phyloP scores from a whole-genome alignment of 2,113 vertebrate species.

The Harpagus bidentatus region DNA sequence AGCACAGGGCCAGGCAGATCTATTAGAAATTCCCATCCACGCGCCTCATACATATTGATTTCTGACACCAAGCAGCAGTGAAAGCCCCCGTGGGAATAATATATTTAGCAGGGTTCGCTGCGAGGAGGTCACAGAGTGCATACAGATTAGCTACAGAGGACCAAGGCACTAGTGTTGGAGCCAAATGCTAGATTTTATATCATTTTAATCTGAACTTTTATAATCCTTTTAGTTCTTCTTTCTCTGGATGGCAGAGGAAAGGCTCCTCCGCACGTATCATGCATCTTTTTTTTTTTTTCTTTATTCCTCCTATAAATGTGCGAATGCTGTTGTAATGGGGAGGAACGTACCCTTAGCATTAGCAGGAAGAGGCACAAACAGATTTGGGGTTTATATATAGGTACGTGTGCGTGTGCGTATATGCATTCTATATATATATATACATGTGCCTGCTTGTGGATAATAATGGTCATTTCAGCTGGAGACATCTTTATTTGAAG shows the following conservation, averaged over 20 bases:
- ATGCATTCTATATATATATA: not conserved
- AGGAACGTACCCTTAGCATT: slow-evolving; percentile 43
- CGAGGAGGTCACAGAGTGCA: slow-evolving; percentile 98
- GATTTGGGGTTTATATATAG: slow-evolving; percentile 42
- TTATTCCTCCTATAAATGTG: slow-evolving; percentile 71
- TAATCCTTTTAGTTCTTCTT: slow-evolving; percentile 85
- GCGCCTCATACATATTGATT: slow-evolving; percentile 99
- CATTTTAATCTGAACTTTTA: slow-evolving; percentile 89
- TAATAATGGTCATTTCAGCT: slow-evolving; percentile 61
- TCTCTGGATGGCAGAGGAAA: slow-evolving; percentile 76
- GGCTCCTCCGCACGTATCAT: slow-evolving; percentile 53
- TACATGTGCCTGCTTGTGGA: not conserved
- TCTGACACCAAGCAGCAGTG: slow-evolving; percentile 99
- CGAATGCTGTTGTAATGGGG: slow-evolving; percentile 67
- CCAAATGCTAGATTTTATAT: slow-evolving; percentile 90
- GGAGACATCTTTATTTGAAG: slow-evolving; percentile 71
- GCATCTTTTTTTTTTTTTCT: slow-evolving; percentile 43
- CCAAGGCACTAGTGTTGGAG: slow-evolving; percentile 84
- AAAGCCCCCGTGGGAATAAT: slow-evolving; percentile 99
- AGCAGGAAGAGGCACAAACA: slow-evolving; percentile 49
- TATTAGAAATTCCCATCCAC: slow-evolving; percentile 99
- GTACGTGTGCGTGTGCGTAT: not conserved
- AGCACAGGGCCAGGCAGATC: slow-evolving; percentile 97
- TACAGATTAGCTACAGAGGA: slow-evolving; percentile 98
- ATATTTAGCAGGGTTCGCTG: slow-evolving; percentile 99